Evolutionary conservation across 1,140 invertebrate species (phyloP), one percentile per base, ranked within the genome.

Genomic region (Pseudomyrmex sp.): DNA sequence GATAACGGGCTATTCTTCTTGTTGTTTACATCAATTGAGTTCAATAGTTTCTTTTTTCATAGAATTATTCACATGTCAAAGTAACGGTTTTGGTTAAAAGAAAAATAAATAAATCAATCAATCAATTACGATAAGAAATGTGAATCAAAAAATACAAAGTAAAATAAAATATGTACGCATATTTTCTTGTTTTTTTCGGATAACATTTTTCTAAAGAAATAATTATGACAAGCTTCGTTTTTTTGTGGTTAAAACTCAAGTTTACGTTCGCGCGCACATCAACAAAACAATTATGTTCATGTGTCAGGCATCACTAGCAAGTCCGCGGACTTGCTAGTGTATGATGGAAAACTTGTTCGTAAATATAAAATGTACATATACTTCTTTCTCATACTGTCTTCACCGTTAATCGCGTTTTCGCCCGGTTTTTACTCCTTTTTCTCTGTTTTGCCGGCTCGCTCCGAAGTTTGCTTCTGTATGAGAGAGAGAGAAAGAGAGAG

Each of bases 31-130:
- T 59, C 23, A 44, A 52, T 12, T 13, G 15, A 26, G 46, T 73
- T 80, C 73, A 58, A 48, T 20, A 23, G 58, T 35, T 44, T 26
- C 74, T 79, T 80, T 69, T 73, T 18, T 82, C 66, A n/a, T 44
- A n/a, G 13, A 44, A 65, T 72, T 68, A 80, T 85, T 23, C 3
- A 2, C 61, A 58, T 48, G 48, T 10, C 15, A n/a, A 44, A 52
- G 66, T 80, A 80, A 72, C 35, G 5, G 35, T 35, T 35, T 35
- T 35, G 35, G 35, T 35, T 35, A 35, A 35, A 35, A 35, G 5
- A 7, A 35, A 79, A 72, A 79, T 58, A 44, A 59, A 26, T 56
- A 15, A 59, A 35, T 13, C 66, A 50, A 72, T 80, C 26, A 26
- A 3, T 35, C 5, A 35, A 35, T 7, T 35, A 7, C 5, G 35